Conservation (phyloP, 2,113 vertebrate species). For the Pterophyllum scalare region DNA sequence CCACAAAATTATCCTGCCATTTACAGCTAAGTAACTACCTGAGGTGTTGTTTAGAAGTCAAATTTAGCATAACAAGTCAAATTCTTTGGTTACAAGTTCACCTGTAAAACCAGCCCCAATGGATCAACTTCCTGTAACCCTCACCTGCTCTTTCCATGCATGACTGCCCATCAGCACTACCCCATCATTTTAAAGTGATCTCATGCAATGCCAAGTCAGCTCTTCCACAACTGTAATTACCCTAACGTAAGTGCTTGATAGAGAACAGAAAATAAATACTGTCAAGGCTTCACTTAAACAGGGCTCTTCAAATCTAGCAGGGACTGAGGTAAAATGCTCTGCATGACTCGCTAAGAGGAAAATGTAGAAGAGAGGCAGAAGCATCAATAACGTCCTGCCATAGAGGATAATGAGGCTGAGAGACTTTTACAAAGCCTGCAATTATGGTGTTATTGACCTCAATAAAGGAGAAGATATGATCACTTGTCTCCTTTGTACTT, state of each 20-base stretch:
- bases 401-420: slow-evolving; percentile 50
- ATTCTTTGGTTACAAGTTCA: neutral
- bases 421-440: slow-evolving; percentile 64
- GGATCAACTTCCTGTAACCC: slow-evolving; percentile 15
- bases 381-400: slow-evolving; percentile 48
- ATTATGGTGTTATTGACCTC: slow-evolving; percentile 66
- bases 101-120: neutral
- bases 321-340: slow-evolving; percentile 10
- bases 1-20: neutral
- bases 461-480: slow-evolving; percentile 52
- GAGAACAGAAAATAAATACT: slow-evolving; percentile 23
- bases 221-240: slow-evolving; percentile 25
- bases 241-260: slow-evolving; percentile 16
- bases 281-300: slow-evolving; percentile 51
- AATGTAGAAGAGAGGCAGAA: slow-evolving; percentile 34
- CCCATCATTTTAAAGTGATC: slow-evolving; percentile 41
- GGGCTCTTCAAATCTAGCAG: slow-evolving; percentile 15
- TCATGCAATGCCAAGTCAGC: slow-evolving; percentile 30
- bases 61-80: neutral
- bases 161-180: neutral
- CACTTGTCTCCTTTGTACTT: slow-evolving; percentile 43
- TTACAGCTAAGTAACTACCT: neutral
- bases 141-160: slow-evolving; percentile 31
- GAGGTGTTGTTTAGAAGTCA: neutral
- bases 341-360: slow-evolving; percentile 27